Evolutionary conservation across 2,797 vertebrate species (phyloP), one percentile per base, ranked within the genome.

Genomic region (Xyrichtys novacula): DNA sequence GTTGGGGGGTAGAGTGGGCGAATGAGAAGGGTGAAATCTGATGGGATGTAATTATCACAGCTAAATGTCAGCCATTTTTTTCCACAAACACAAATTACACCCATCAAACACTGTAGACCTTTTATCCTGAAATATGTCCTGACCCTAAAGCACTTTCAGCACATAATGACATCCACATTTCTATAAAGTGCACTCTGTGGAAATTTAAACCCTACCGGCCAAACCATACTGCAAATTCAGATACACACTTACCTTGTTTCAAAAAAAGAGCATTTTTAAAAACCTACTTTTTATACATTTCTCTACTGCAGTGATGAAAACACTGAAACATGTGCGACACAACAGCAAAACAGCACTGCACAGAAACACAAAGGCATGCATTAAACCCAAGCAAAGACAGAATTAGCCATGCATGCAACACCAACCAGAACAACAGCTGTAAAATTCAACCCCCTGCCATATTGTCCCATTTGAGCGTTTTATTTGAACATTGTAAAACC

Each of bases 401-500:
- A 46, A 70, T 47, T 12, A 82, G 83, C 83, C 89, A 91, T 90
- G 90, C 91, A 86, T 42, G 67, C 64, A 44, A 70, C 54, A 76
- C 29, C 46, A 55, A 75, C 44, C 69, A 71, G 19, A 65, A 50
- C 60, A 63, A 22, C 43, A 50, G 69, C 57, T 84, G 73, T 57
- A 74, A 69, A 75, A 52, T 81, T 34, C 32, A 65, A 69, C 85
- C 80, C 82, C 84, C 70, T 73, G 87, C 78, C 86, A 86, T 88
- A 88, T 85, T 91, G 90, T 89, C 43, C 88, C 92, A 34, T 34
- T 12, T 34, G 32, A 34, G 32, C 32, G 11, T 12, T 34, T 34
- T 88, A 72, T 86, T 76, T 76, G 85, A 88, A 82, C 84, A 47
- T 81, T 29, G n/a, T 10, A 61, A 63, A 28, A 52, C 10, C 53